phyloP scores from a whole-genome alignment of 2,888 invertebrate species.

The Drosophila prolongata region DNA sequence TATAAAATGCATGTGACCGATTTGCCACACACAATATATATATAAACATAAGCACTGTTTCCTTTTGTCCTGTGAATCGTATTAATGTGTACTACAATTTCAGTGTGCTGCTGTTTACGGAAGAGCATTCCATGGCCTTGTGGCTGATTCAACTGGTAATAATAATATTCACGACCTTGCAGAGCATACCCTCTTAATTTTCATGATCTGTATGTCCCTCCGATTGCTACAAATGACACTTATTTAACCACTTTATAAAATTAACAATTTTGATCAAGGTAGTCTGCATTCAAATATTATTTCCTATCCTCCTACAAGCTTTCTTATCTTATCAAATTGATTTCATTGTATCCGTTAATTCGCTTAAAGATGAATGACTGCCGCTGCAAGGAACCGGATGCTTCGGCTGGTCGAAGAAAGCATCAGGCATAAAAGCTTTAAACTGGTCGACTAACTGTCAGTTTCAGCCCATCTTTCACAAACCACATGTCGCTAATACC shows the following conservation, averaged over 20 bases:
- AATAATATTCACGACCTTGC: slow-evolving; percentile 34
- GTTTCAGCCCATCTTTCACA: neutral
- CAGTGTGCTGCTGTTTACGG: slow-evolving; percentile 40
- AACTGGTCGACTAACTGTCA: slow-evolving; percentile 2
- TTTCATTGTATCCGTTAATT: too few species aligned
- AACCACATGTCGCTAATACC: slow-evolving; percentile 36
- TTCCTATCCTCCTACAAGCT: neutral
- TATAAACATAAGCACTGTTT: slow-evolving; percentile 6
- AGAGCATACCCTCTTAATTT: slow-evolving; percentile 5
- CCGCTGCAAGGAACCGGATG: neutral
- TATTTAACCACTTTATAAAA: neutral
- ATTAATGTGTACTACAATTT: slow-evolving; percentile 45
- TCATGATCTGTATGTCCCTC: neutral
- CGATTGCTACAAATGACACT: neutral
- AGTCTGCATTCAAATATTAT: neutral
- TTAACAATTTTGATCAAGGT: neutral
- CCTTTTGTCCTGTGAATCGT: slow-evolving; percentile 5
- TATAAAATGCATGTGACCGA: slow-evolving; percentile 42
- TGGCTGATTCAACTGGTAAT: slow-evolving; percentile 48
- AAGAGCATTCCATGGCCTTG: slow-evolving; percentile 21
- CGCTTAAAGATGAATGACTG: neutral
- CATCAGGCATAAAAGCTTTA: slow-evolving; percentile 6
- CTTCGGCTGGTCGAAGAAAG: slow-evolving; percentile 30
- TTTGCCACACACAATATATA: slow-evolving; percentile 26
- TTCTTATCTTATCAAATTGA: neutral